phyloP scores from a whole-genome alignment of 2,113 vertebrate species.

The Donacobius atricapilla region DNA sequence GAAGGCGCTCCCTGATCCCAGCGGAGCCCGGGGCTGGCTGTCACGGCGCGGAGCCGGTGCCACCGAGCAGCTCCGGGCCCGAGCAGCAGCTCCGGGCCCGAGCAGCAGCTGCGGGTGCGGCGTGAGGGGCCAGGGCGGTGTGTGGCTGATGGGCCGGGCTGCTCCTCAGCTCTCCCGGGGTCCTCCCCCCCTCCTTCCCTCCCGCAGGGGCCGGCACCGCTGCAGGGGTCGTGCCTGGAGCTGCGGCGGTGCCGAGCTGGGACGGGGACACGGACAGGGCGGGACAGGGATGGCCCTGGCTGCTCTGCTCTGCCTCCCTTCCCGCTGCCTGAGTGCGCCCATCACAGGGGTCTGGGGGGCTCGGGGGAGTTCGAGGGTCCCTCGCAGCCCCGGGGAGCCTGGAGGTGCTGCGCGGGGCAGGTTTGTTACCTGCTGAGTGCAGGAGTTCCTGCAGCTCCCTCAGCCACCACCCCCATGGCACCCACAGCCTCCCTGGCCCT shows the following conservation, averaged over 20 bases:
- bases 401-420: rapidly evolving
- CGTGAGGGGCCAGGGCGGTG: not conserved
- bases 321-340: rapidly evolving
- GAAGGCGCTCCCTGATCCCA: not conserved
- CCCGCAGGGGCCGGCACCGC: not conserved
- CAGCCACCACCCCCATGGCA: rapidly evolving
- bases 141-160: not conserved
- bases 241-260: not conserved
- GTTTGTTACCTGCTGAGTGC: not conserved
- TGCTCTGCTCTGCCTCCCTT: not conserved
- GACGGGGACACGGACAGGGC: not conserved
- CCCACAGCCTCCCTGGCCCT: not conserved
- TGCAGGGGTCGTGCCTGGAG: not conserved
- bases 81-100: not conserved
- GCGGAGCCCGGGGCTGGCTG: not conserved
- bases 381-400: not conserved
- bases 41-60: not conserved
- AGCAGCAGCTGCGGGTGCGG: not conserved
- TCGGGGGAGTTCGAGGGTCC: not conserved
- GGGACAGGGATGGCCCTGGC: not conserved
- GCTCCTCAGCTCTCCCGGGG: not conserved
- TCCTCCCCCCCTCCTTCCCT: not conserved
- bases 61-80: rapidly evolving
- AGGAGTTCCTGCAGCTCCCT: not conserved
- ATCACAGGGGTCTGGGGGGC: rapidly evolving